Evolutionary conservation across 2,888 invertebrate genomes (phyloP).

Genomic region (Byasa hedistus): DNA sequence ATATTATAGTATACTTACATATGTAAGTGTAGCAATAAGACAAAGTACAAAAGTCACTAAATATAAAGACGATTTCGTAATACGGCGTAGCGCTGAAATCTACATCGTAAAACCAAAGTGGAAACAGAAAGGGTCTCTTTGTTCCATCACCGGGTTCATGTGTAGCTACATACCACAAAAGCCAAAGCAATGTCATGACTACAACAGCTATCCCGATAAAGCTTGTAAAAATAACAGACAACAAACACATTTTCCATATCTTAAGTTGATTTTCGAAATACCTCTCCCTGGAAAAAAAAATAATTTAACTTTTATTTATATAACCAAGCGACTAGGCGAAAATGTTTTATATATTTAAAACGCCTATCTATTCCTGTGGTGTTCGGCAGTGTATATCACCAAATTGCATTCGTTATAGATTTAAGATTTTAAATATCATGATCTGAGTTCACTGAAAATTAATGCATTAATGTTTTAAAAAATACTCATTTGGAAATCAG

Average conservation of each 20-base stretch:
- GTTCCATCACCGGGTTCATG: slow-evolving; percentile 38
- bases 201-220: slow-evolving; percentile 39
- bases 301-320: too few species aligned
- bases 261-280: slow-evolving; percentile 51
- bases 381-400: too few species aligned
- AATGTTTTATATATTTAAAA: too few species aligned
- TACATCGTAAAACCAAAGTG: slow-evolving; percentile 48
- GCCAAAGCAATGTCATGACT: slow-evolving; percentile 33
- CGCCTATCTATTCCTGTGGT: too few species aligned
- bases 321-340: too few species aligned
- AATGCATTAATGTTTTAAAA: too few species aligned
- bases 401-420: too few species aligned
- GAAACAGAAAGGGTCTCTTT: slow-evolving; percentile 50
- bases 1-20: slow-evolving; percentile 47
- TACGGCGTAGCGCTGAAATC: slow-evolving; percentile 49
- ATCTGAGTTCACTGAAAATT: too few species aligned
- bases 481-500: not conserved
- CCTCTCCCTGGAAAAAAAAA: slow-evolving; percentile 42
- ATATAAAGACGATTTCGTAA: slow-evolving; percentile 51
- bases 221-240: slow-evolving; percentile 39
- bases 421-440: too few species aligned
- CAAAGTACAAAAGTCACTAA: slow-evolving; percentile 39
- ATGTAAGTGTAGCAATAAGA: slow-evolving; percentile 45
- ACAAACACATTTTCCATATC: slow-evolving; percentile 51
- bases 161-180: slow-evolving; percentile 42